A percentile compares a stretch with the other conserved stretches of the same genome.
These are phyloP conservation scores for Symphodus melops DNA, from an alignment of 2,113 vertebrate species.

Conservation along the genomic window DNA sequence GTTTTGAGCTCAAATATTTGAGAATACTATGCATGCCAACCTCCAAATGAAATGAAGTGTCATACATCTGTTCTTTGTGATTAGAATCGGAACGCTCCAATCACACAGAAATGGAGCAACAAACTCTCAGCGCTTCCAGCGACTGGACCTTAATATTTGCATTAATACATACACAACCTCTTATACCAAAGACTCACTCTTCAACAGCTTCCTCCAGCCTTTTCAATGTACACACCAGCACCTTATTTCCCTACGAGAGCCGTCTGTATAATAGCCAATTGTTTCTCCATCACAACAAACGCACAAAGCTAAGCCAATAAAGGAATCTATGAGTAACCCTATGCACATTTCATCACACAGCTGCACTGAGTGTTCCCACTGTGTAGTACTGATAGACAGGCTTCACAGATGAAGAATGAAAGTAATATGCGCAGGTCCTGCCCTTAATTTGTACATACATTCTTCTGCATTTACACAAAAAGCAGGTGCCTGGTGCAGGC, in stretches of 20 bases:
- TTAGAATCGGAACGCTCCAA: slow-evolving; percentile 70
- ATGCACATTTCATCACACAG: slow-evolving; percentile 77
- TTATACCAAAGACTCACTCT: slow-evolving; percentile 62
- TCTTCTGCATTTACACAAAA: slow-evolving; percentile 79
- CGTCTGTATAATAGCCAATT: slow-evolving; percentile 82
- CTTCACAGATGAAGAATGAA: slow-evolving; percentile 72
- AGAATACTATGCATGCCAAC: slow-evolving; percentile 13
- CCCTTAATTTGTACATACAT: slow-evolving; percentile 85
- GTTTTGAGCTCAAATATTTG: slow-evolving; percentile 3
- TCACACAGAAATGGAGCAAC: slow-evolving; percentile 61
- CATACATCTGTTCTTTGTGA: slow-evolving; percentile 61
- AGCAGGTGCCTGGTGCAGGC: slow-evolving; percentile 30
- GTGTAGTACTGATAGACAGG: slow-evolving; percentile 60
- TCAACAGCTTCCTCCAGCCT: slow-evolving; percentile 52
- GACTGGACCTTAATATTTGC: slow-evolving; percentile 71
- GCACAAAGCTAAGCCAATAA: slow-evolving; percentile 69
- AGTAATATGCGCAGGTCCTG: slow-evolving; percentile 83
- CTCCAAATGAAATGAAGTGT: slow-evolving; percentile 52
- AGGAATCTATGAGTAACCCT: slow-evolving; percentile 72
- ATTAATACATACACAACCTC: slow-evolving; percentile 71
- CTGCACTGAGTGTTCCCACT: slow-evolving; percentile 73
- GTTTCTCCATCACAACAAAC: slow-evolving; percentile 78
- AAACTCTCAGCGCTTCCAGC: slow-evolving; percentile 59
- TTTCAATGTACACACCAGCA: slow-evolving; percentile 63
- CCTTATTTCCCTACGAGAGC: slow-evolving; percentile 80